A percentile compares a stretch with the other conserved stretches of the same genome.
These are phyloP conservation scores for Aproaerema taeniolella DNA, from an alignment of 2,888 invertebrate genomes.

Conservation along the genomic window DNA sequence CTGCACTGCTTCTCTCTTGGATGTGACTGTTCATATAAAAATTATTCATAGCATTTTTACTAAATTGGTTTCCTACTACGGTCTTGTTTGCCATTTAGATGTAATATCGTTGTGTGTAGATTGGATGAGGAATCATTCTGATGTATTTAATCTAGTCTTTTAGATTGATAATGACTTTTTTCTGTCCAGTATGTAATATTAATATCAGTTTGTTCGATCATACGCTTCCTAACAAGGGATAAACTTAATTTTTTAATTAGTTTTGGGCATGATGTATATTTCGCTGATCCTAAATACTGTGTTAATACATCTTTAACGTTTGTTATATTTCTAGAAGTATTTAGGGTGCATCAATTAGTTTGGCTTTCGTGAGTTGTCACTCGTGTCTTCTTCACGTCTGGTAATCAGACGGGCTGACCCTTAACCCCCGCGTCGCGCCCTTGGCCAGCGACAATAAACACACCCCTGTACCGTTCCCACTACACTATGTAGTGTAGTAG, in stretches of 20 bases:
- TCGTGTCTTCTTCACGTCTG: conserved; percentile 55
- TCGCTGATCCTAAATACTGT: conserved; percentile 64
- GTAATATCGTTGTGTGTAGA: conserved; percentile 41
- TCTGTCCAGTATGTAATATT: conserved; percentile 54
- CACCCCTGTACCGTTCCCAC: too few species aligned
- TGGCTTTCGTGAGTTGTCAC: conserved; percentile 60
- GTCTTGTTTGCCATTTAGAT: conserved; percentile 15
- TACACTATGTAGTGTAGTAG: too few species aligned
- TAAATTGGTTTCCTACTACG: conserved; percentile 14
- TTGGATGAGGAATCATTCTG: conserved; percentile 65
- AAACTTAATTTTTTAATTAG: conserved; percentile 64
- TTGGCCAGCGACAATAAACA: too few species aligned
- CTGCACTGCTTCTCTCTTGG: conserved; percentile 40
- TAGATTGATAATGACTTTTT: conserved; percentile 54
- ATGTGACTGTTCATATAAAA: conserved; percentile 20
- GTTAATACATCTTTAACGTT: conserved; percentile 45
- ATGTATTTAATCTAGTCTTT: conserved; percentile 53
- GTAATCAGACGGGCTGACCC: conserved; percentile 19
- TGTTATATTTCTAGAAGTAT: conserved; percentile 56
- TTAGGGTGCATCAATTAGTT: conserved; percentile 72
- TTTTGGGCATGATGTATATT: conserved; percentile 75
- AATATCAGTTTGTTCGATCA: conserved; percentile 57
- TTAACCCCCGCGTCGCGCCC: conserved; percentile 28
- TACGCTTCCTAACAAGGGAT: conserved; percentile 75
- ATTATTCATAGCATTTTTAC: conserved; percentile 21